A percentile compares a stretch with the other conserved stretches of the same genome.
Evolutionary conservation across 1,140 invertebrate species (phyloP).

Genomic region (Euglossa dilemma): DNA sequence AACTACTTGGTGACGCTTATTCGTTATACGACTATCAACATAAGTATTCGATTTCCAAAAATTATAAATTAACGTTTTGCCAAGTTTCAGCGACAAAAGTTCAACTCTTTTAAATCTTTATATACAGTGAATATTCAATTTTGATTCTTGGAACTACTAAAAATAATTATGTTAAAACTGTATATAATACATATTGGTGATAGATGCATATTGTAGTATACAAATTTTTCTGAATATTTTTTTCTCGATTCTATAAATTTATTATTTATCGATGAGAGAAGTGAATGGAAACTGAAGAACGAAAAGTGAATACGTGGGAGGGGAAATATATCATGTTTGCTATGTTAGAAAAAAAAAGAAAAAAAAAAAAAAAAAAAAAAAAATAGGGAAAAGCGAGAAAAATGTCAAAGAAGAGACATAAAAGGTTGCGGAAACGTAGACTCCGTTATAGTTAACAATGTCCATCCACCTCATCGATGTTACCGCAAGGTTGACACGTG

Average conservation of each 20-base stretch:
- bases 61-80: not conserved
- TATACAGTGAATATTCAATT: not conserved
- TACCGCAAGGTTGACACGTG: conserved; percentile 54
- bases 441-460: conserved; percentile 15
- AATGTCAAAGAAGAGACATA: not conserved
- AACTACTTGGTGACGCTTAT: not conserved
- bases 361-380: too few species aligned
- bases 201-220: too few species aligned
- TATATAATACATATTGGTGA: not conserved
- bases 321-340: not conserved
- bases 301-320: not conserved
- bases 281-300: not conserved
- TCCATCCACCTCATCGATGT: conserved; percentile 32
- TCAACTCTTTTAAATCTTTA: not conserved
- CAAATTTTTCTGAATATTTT: not conserved
- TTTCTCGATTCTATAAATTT: not conserved
- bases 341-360: not conserved
- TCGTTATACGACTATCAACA: not conserved
- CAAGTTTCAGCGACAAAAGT: not conserved
- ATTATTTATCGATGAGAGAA: not conserved
- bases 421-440: conserved; percentile 25
- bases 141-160: conserved; percentile 15
- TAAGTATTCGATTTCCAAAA: not conserved
- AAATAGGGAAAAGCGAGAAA: not conserved
- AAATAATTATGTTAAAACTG: conserved; percentile 1